Conservation (phyloP, 2,113 vertebrate species). For the Microtus montanus region DNA sequence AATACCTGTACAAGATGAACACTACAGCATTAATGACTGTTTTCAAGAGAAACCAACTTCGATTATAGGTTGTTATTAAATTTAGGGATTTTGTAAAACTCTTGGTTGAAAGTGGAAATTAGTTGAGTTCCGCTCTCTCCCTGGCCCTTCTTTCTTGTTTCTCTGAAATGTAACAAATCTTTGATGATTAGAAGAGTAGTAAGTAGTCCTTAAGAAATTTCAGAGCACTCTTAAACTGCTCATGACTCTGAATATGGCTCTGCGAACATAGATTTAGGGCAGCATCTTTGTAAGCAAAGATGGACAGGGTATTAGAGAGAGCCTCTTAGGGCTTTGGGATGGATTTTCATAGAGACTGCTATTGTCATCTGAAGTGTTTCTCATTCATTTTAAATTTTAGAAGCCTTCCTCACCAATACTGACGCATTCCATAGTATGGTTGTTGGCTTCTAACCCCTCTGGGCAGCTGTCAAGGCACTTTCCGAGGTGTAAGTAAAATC, state of each 20-base stretch:
- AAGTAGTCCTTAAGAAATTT: neutral
- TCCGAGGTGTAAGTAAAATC: conserved; percentile 96
- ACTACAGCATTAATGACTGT: neutral
- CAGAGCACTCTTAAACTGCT: neutral
- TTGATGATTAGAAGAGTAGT: neutral
- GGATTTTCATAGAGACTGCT: neutral
- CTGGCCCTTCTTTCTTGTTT: neutral
- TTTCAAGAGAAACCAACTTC: conserved; percentile 23
- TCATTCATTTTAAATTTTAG: neutral
- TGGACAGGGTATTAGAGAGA: neutral
- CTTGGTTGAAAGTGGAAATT: neutral
- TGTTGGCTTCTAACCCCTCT: conserved; percentile 92
- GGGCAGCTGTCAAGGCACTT: conserved; percentile 98
- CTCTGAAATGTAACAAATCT: neutral
- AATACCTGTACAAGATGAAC: neutral
- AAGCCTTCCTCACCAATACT: conserved; percentile 88
- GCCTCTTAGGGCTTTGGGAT: neutral
- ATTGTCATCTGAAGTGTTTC: neutral
- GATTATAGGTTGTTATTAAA: conserved; percentile 1
- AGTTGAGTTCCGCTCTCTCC: neutral
- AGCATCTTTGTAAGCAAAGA: neutral
- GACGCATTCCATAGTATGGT: conserved; percentile 94
- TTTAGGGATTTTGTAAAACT: conserved; percentile 15
- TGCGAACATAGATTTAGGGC: neutral
- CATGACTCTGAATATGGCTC: neutral